phyloP scores from a whole-genome alignment of 2,113 vertebrate genomes.

The Rhizomys pruinosus region DNA sequence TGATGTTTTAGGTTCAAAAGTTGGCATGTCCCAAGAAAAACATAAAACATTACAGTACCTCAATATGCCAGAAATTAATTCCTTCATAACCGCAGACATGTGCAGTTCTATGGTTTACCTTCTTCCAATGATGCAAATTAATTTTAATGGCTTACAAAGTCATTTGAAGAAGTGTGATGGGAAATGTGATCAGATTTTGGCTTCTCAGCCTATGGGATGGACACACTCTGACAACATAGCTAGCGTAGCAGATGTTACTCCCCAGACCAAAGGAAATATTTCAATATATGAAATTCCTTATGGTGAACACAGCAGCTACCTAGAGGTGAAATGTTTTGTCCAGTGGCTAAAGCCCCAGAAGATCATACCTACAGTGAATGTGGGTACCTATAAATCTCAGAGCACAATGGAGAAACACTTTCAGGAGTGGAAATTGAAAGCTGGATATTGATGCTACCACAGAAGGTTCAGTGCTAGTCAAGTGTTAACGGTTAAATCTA shows the following conservation, averaged over 20 bases:
- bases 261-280: conserved; percentile 91
- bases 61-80: conserved; percentile 85
- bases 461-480: conserved; percentile 1
- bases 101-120: conserved; percentile 91
- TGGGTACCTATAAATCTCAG: conserved; percentile 86
- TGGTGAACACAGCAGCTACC: conserved; percentile 97
- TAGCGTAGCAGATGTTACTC: conserved; percentile 88
- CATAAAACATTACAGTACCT: conserved; percentile 94
- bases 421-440: conserved; percentile 91
- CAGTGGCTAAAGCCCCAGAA: conserved; percentile 95
- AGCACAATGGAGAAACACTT: conserved; percentile 93
- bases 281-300: conserved; percentile 97
- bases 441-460: conserved; percentile 69
- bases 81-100: neutral
- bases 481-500: neutral
- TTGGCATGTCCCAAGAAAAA: conserved; percentile 93
- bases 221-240: conserved; percentile 91
- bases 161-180: conserved; percentile 91
- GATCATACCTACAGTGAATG: conserved; percentile 96
- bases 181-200: conserved; percentile 93
- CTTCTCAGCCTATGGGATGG: conserved; percentile 98
- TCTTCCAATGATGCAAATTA: conserved; percentile 97
- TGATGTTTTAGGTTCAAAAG: conserved; percentile 94
- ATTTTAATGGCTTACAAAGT: conserved; percentile 89
- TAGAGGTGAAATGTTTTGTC: conserved; percentile 96